Evolutionary conservation across 2,888 invertebrate species (phyloP).

Genomic region (Tenodera sinensis): DNA sequence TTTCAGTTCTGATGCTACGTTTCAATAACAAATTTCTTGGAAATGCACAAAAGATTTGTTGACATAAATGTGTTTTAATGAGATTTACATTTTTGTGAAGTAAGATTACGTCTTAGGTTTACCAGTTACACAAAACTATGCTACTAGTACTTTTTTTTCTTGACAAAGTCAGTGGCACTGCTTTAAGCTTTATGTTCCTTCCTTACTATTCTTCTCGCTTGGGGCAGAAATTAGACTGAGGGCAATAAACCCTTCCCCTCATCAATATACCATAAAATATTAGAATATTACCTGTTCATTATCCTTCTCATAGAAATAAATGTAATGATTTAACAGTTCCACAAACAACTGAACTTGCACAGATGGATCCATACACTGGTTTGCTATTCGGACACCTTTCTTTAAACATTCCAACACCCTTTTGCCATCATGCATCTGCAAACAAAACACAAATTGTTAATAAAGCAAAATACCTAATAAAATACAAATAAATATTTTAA

Average conservation of each 20-base stretch:
- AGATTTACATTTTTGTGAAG: too few relatives aligned
- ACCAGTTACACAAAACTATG: too few relatives aligned
- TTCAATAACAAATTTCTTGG: too few relatives aligned
- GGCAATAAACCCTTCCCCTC: neutral
- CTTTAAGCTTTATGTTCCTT: neutral
- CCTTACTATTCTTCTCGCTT: neutral
- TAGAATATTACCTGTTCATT: conserved; percentile 56
- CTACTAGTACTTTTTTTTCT: too few relatives aligned
- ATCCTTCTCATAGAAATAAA: conserved; percentile 88
- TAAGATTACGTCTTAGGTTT: too few relatives aligned
- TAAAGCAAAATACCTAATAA: too few relatives aligned
- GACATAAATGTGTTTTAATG: too few relatives aligned
- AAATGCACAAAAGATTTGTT: too few relatives aligned
- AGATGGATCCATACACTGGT: conserved; percentile 95
- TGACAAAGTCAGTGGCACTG: too few relatives aligned
- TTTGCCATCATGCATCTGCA: conserved; percentile 81
- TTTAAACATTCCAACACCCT: conserved; percentile 92
- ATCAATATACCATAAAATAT: neutral
- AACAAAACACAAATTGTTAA: conserved; percentile 4
- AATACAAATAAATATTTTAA: too few relatives aligned
- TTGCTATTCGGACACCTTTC: conserved; percentile 91
- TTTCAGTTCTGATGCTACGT: too few relatives aligned
- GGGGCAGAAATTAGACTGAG: neutral
- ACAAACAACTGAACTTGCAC: conserved; percentile 95
- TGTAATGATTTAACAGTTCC: conserved; percentile 89